Conservation (phyloP, 2,113 vertebrate species). For the Macquaria ambigua region DNA sequence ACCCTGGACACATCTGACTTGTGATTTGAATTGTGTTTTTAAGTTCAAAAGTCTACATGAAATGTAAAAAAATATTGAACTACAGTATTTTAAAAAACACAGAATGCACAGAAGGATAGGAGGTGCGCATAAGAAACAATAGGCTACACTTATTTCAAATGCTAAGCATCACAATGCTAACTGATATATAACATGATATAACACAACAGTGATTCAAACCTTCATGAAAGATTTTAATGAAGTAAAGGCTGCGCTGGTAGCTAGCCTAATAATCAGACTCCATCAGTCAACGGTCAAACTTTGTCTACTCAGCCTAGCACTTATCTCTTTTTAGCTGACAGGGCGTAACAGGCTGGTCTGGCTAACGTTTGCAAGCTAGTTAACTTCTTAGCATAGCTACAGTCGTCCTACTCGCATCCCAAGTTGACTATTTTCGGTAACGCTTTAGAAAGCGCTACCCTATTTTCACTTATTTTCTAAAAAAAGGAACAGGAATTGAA, state of each 20-base stretch:
- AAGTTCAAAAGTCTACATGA: neutral
- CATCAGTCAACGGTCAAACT: too few relatives aligned
- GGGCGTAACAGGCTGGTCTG: neutral
- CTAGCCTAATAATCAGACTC: too few relatives aligned
- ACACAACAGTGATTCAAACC: too few relatives aligned
- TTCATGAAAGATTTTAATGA: too few relatives aligned
- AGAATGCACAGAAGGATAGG: neutral
- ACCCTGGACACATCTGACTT: neutral
- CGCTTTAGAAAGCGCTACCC: too few relatives aligned
- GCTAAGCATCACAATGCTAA: too few relatives aligned
- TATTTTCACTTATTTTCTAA: too few relatives aligned
- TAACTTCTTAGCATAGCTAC: neutral
- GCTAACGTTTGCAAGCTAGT: neutral
- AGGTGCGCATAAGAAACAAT: neutral
- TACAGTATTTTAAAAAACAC: neutral
- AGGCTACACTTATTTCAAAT: too few relatives aligned
- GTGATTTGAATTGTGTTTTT: neutral
- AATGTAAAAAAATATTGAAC: neutral
- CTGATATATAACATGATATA: too few relatives aligned
- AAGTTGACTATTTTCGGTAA: neutral
- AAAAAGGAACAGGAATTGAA: neutral
- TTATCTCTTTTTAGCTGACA: neutral
- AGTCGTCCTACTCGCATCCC: neutral
- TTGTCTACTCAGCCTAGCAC: too few relatives aligned
- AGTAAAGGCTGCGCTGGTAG: too few relatives aligned